Conservation (phyloP, 2,113 vertebrate species). For the Casuarius casuarius region DNA sequence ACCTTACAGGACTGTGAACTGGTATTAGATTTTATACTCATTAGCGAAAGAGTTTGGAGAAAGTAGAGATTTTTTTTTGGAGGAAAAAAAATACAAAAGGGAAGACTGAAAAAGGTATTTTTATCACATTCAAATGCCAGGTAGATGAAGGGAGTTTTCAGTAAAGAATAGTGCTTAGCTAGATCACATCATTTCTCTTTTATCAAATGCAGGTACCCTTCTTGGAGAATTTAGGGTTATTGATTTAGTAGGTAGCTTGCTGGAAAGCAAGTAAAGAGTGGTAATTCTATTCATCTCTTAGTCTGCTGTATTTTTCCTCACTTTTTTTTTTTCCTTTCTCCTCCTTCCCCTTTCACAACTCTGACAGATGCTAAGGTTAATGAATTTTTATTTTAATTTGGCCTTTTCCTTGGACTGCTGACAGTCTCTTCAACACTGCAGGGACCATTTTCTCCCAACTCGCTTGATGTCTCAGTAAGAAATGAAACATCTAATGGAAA, state of each 20-base stretch:
- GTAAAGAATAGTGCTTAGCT: neutral
- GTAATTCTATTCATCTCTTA: neutral
- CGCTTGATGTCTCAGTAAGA: constrained; percentile 26
- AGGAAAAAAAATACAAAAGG: neutral
- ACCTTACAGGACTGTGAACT: neutral
- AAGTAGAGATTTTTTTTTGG: neutral
- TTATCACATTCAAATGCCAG: neutral
- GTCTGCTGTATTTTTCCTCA: neutral
- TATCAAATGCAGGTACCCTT: neutral
- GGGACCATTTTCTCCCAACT: constrained; percentile 36
- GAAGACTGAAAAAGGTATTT: neutral
- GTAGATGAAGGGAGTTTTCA: neutral
- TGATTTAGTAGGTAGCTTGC: neutral
- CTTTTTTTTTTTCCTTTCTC: neutral
- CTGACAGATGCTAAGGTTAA: constrained; percentile 54
- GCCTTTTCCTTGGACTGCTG: constrained; percentile 38
- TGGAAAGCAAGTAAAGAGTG: neutral
- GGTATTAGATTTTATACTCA: neutral
- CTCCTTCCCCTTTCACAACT: neutral
- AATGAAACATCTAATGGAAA: constrained; percentile 4
- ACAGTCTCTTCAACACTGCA: neutral
- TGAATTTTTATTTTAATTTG: constrained; percentile 56
- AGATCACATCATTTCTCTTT: neutral
- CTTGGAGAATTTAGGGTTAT: neutral
- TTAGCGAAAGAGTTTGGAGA: neutral